These are phyloP conservation scores for Phenacoccus solenopsis DNA, from an alignment of 1,140 invertebrate genomes.

Conservation along the genomic window DNA sequence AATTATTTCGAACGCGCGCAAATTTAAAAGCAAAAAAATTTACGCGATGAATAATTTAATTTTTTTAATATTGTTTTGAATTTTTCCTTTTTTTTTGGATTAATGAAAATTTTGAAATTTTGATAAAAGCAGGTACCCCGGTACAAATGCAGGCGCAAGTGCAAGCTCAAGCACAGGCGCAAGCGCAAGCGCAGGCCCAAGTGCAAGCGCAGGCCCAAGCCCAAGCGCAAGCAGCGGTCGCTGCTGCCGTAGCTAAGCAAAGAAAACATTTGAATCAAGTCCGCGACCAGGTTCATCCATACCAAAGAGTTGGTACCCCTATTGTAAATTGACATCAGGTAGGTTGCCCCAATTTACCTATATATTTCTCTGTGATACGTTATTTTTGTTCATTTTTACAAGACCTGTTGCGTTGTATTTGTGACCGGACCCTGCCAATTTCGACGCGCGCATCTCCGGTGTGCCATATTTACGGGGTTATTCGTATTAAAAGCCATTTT, in stretches of 20 bases:
- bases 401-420: too few relatives aligned
- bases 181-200: neutral
- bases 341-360: constrained; percentile 7
- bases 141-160: constrained; percentile 2
- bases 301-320: constrained; percentile 72
- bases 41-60: neutral
- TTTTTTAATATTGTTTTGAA: neutral
- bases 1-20: too few relatives aligned
- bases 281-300: constrained; percentile 64
- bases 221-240: constrained; percentile 35
- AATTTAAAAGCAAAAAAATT: too few relatives aligned
- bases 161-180: neutral
- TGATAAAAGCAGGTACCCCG: neutral
- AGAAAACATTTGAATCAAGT: constrained; percentile 66
- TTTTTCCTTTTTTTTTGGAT: neutral
- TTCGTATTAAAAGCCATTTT: neutral
- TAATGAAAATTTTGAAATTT: neutral
- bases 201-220: constrained; percentile 8
- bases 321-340: constrained; percentile 23
- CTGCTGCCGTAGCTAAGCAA: constrained; percentile 52
- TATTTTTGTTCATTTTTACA: neutral
- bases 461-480: neutral
- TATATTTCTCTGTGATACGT: neutral
- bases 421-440: too few relatives aligned
- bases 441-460: too few relatives aligned